A percentile compares a stretch with the other conserved stretches of the same genome.
Conservation (phyloP, 2,888 invertebrate species). For the Xestobium rufovillosum region DNA sequence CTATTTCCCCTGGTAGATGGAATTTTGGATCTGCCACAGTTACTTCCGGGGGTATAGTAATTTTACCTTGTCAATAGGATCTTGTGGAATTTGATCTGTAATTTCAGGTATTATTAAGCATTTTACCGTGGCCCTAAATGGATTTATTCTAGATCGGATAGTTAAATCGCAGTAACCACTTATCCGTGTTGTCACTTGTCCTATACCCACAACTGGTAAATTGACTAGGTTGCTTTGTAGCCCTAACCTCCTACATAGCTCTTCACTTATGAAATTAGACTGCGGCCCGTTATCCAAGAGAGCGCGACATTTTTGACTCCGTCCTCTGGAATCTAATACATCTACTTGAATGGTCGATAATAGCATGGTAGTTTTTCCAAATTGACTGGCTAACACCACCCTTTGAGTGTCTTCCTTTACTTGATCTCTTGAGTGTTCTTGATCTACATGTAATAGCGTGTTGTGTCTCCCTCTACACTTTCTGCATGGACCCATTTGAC, state of each 20-base stretch:
- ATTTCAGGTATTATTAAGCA: constrained; percentile 2
- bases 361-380: background rate
- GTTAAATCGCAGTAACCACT: background rate
- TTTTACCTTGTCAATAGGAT: background rate
- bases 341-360: constrained; percentile 2
- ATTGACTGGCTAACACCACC: too few species aligned
- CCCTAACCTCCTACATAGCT: background rate
- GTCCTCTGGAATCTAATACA: background rate
- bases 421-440: too few species aligned
- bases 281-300: constrained; percentile 7
- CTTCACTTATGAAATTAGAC: constrained; percentile 5
- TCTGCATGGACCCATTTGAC: background rate
- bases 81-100: constrained; percentile 2
- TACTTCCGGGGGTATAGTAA: constrained; percentile 2
- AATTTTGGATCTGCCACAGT: constrained; percentile 4
- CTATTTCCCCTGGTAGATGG: too few species aligned
- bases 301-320: constrained; percentile 1
- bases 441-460: background rate
- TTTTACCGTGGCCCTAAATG: background rate
- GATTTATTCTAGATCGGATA: constrained; percentile 2
- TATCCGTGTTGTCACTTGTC: background rate
- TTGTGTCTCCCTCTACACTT: background rate
- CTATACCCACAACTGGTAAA: background rate
- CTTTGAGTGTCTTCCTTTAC: too few species aligned
- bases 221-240: background rate